Evolutionary conservation across 2,888 invertebrate genomes (phyloP).

Genomic region (Lepidocyrtinus sp.): DNA sequence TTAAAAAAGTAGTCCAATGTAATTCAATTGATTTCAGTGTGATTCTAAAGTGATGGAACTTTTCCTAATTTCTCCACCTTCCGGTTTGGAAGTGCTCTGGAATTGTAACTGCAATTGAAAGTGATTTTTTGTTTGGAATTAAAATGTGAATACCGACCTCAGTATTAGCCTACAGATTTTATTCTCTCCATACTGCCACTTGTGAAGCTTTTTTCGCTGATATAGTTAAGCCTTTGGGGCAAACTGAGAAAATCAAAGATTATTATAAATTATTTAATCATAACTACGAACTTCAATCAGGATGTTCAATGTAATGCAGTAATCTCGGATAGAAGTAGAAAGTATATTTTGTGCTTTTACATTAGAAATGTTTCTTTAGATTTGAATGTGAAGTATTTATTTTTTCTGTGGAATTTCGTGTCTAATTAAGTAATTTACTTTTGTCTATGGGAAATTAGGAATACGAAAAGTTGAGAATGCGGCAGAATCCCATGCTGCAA

Average conservation of each 20-base stretch:
- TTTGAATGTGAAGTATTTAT: neutral
- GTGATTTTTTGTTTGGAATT: neutral
- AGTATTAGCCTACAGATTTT: neutral
- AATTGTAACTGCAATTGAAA: no score
- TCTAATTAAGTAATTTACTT: neutral
- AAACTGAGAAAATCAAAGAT: no score
- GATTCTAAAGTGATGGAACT: no score
- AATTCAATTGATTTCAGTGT: no score
- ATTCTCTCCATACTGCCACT: neutral
- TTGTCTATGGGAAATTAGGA: no score
- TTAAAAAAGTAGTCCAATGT: no score
- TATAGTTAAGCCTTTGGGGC: no score
- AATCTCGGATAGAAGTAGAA: no score
- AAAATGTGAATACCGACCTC: neutral
- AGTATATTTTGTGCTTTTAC: neutral
- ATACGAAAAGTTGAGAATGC: conserved; percentile 68
- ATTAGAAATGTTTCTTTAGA: neutral
- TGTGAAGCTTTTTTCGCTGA: no score
- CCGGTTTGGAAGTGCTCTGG: no score
- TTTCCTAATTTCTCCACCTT: no score
- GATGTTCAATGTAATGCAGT: conserved; percentile 6
- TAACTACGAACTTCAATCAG: neutral
- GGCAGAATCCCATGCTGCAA: conserved; percentile 66
- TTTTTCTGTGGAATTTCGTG: neutral
- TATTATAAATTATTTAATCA: neutral